These are phyloP conservation scores for Drosophila aldrichi DNA, from an alignment of 2,888 invertebrate species.

Conservation along the genomic window DNA sequence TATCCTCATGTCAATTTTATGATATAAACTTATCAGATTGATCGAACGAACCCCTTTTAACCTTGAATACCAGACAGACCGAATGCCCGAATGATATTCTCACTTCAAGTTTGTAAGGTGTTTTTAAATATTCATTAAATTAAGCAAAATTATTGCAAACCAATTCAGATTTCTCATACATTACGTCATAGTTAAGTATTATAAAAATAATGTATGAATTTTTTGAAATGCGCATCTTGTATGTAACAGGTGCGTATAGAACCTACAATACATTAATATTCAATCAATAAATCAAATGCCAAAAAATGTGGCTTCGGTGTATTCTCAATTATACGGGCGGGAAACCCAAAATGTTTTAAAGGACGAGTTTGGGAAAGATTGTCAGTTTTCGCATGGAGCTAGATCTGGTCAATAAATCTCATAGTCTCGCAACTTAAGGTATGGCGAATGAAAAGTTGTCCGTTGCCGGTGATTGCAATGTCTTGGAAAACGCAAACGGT, in stretches of 20 bases:
- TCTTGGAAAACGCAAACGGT: no score
- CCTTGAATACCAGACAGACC: slow-evolving; percentile 25
- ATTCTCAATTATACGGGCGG: background rate
- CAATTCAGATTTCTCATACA: slow-evolving; percentile 70
- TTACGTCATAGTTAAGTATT: slow-evolving; percentile 78
- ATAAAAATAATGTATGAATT: slow-evolving; percentile 74
- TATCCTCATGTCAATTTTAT: slow-evolving; percentile 60
- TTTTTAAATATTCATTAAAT: slow-evolving; percentile 68
- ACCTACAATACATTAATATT: slow-evolving; percentile 77
- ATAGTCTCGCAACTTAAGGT: no score
- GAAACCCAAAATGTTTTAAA: background rate
- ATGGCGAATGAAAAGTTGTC: no score
- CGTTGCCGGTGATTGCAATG: no score
- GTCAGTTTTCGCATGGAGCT: no score
- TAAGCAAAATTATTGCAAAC: slow-evolving; percentile 62
- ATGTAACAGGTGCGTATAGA: slow-evolving; percentile 66
- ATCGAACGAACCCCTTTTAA: slow-evolving; percentile 40
- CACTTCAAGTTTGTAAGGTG: slow-evolving; percentile 68
- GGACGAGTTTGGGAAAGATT: no score
- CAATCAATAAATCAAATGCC: slow-evolving; percentile 80
- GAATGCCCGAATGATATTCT: slow-evolving; percentile 58
- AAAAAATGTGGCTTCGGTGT: slow-evolving; percentile 38
- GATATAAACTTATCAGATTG: slow-evolving; percentile 46
- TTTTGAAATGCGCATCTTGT: slow-evolving; percentile 69
- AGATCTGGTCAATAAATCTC: no score